These are phyloP conservation scores for Charadrius vociferus DNA, from an alignment of 2,113 vertebrate species.

Conservation along the genomic window DNA sequence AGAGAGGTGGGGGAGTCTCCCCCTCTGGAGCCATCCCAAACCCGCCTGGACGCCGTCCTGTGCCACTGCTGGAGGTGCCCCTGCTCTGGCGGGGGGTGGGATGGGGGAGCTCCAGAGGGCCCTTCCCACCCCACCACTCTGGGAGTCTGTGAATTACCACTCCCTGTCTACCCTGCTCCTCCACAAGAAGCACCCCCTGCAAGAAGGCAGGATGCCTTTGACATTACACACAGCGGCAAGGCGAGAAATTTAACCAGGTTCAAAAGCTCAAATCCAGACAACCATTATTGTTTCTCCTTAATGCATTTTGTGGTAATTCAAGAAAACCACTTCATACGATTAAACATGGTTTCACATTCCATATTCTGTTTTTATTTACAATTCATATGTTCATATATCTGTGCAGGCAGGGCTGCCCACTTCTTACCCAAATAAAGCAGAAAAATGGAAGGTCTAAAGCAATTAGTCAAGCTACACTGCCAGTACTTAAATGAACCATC, in stretches of 20 bases:
- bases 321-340: not conserved
- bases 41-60: too few relatives aligned
- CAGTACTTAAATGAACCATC: slow-evolving; percentile 54
- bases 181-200: not conserved
- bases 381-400: slow-evolving; percentile 1
- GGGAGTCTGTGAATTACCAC: not conserved
- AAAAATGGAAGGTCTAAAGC: slow-evolving; percentile 37
- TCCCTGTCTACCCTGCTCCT: not conserved
- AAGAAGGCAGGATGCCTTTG: not conserved
- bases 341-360: not conserved
- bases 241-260: not conserved
- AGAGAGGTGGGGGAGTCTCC: too few relatives aligned
- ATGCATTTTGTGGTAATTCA: not conserved
- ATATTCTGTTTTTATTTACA: slow-evolving; percentile 5
- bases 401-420: slow-evolving; percentile 26
- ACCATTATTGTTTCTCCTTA: not conserved
- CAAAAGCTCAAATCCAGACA: not conserved
- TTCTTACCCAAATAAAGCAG: slow-evolving; percentile 21
- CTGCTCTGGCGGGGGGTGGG: too few relatives aligned
- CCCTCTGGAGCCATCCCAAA: too few relatives aligned
- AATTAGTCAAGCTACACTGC: slow-evolving; percentile 44
- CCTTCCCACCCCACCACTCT: too few relatives aligned
- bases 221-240: not conserved
- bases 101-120: too few relatives aligned
- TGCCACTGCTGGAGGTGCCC: too few relatives aligned